phyloP scores from a whole-genome alignment of 2,797 vertebrate species.

The Phalanger gymnotis region DNA sequence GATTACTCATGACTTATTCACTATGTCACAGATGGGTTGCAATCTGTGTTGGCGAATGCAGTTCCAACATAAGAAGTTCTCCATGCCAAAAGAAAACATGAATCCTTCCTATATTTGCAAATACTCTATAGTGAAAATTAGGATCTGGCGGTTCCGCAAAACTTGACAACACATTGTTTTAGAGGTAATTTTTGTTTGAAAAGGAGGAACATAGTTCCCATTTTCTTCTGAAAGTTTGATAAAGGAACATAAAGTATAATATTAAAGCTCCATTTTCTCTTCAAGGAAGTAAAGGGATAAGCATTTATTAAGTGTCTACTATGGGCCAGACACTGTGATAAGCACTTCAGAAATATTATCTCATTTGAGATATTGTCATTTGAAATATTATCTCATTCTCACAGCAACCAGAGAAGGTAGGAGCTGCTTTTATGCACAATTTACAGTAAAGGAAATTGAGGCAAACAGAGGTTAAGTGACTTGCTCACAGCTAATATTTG shows the following conservation, averaged over 20 bases:
- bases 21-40: not conserved
- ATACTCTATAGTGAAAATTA: not conserved
- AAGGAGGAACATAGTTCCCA: not conserved
- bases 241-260: not conserved
- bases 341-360: not conserved
- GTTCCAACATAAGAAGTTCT: not conserved
- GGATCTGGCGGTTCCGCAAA: not conserved
- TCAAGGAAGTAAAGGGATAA: not conserved
- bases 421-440: not conserved
- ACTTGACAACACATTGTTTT: not conserved
- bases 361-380: no score
- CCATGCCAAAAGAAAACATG: not conserved
- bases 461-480: not conserved
- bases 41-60: conserved; percentile 1
- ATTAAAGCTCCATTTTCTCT: not conserved
- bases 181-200: not conserved
- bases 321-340: not conserved
- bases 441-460: not conserved
- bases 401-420: not conserved
- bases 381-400: no score
- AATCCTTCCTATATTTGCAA: not conserved
- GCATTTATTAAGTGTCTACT: not conserved
- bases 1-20: not conserved
- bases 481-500: not conserved
- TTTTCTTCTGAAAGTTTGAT: not conserved